Base-by-base conservation (phyloP, 2,888 invertebrate species). In the Cetonia aurata region DNA sequence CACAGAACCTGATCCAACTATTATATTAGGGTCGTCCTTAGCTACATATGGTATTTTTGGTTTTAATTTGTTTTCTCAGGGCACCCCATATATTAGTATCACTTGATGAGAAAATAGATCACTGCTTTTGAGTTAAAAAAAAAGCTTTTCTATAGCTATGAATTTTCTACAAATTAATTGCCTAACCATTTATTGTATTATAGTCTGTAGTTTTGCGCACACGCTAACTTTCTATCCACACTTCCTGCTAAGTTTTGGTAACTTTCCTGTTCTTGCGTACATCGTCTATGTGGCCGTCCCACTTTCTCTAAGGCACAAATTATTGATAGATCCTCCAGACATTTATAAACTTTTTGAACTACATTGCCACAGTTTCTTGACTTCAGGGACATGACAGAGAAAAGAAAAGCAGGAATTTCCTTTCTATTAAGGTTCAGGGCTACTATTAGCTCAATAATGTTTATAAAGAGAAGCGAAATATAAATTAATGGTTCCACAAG, bases 301-400 rank as follows among this genome's bases (percentile, higher is more conserved):
- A 65, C 50, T 65, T 65, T 41, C 37, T 50, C 50, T 50, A 65
- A 65, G 17, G 50, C 25, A 12, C 50, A 37, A 50, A 65, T 52
- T 50, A 65, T 65, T 52, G 62, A 65, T 65, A 37, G 50, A 17
- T 41, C 12, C 62, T n/a, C 50, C 50, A 31, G 62, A 65, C 37
- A 50, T 50, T 41, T 37, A 17, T 33, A 65, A 62, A 65, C 62
- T 65, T 65, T 65, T 37, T 37, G 37, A 65, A 65, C 37, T 50
- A 17, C 50, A 17, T 50, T n/a, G 37, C 17, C 17, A 50, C 48
- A 65, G 62, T 52, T 65, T 41, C 41, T 17, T 10, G 62, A 37
- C 15, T 25, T 12, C 15, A 19, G 17, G 33, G 37, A 37, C 50
- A 1, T 15, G 50, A 10, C 50, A 46, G n/a, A 33, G n/a, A n/a